Conservation (phyloP, 2,113 vertebrate genomes). For the Xyliphius kryptos region DNA sequence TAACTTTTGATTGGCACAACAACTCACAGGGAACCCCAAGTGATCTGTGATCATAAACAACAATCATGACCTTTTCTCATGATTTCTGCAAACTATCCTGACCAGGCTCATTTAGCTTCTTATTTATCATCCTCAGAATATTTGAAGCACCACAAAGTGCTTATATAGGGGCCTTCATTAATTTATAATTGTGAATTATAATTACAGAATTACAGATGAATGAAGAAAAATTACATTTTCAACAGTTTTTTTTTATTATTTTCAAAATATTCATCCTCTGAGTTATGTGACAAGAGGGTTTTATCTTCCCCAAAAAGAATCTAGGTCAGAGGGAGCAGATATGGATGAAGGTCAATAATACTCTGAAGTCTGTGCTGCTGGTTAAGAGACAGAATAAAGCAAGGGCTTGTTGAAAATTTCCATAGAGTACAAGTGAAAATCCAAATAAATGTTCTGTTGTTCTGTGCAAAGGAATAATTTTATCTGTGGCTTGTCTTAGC, state of each 20-base stretch:
- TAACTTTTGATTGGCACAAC: constrained; percentile 28
- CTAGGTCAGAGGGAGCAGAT: not conserved
- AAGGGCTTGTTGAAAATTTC: too few species aligned
- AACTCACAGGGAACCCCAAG: constrained; percentile 1
- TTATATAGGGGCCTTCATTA: constrained; percentile 8
- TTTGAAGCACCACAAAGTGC: not conserved
- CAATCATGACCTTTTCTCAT: constrained; percentile 24
- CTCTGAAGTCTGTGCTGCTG: not conserved
- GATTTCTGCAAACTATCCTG: constrained; percentile 13
- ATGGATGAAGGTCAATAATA: not conserved
- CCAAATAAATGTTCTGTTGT: too few species aligned
- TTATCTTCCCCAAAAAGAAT: constrained; percentile 6
- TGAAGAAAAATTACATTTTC: too few species aligned
- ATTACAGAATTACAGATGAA: constrained; percentile 3
- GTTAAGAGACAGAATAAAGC: too few species aligned
- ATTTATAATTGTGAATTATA: constrained; percentile 6
- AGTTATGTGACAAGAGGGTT: constrained; percentile 1
- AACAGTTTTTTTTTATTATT: not conserved
- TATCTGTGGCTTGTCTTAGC: too few species aligned
- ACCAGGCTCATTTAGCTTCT: constrained; percentile 18
- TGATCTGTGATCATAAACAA: constrained; percentile 21
- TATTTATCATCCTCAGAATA: constrained; percentile 12
- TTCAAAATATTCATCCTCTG: constrained; percentile 3
- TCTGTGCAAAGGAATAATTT: too few species aligned
- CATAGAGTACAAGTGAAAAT: too few species aligned